Conservation (phyloP, 2,797 vertebrate genomes). For the Spheniscus humboldti region DNA sequence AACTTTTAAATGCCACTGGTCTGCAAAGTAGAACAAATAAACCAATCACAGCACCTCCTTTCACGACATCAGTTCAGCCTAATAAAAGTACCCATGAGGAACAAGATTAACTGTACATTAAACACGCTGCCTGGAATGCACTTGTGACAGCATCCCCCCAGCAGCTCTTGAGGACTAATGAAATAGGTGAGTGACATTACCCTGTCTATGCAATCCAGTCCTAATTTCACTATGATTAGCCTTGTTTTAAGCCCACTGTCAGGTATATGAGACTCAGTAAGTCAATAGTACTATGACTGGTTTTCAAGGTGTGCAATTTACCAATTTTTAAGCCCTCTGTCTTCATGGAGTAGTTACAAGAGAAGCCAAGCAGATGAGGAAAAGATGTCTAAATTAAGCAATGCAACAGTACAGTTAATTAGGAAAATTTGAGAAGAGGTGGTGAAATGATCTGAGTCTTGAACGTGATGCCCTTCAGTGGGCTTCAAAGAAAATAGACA, state of each 20-base stretch:
- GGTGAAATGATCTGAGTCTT: neutral
- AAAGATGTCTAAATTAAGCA: neutral
- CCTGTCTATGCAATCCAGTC: neutral
- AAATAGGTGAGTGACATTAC: neutral
- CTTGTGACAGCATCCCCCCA: neutral
- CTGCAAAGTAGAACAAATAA: conserved; percentile 8
- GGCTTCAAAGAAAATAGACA: neutral
- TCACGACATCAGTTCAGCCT: neutral
- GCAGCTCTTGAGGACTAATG: neutral
- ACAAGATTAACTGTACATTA: conserved; percentile 3
- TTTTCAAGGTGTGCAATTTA: neutral
- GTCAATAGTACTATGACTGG: neutral
- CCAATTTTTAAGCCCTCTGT: neutral
- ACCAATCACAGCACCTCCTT: neutral
- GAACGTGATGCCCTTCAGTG: neutral
- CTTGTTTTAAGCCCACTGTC: neutral
- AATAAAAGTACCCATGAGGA: neutral
- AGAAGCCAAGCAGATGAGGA: neutral
- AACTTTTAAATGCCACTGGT: neutral
- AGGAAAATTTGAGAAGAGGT: neutral
- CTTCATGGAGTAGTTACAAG: neutral
- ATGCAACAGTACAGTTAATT: neutral
- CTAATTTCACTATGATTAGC: neutral
- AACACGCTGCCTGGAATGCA: neutral
- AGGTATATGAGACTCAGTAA: neutral